phyloP scores from a whole-genome alignment of 37 sponge, comb jelly and placozoan species.

The Spongilla lacustris region DNA sequence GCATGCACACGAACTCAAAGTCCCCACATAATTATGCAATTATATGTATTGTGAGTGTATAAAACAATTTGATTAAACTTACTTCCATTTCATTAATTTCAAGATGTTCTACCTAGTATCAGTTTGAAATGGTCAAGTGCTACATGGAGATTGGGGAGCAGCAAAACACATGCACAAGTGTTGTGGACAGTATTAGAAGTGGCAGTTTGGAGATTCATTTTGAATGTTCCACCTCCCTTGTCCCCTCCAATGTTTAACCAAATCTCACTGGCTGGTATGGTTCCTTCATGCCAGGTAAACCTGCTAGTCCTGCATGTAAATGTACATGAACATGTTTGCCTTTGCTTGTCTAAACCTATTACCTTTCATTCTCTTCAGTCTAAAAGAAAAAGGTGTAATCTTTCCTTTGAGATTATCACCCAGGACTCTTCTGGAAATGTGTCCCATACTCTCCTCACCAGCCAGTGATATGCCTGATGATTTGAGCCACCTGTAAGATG shows the following conservation, averaged over 20 bases:
- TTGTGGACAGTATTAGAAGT: neutral
- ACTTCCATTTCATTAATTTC: too few relatives aligned
- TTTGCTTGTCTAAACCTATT: neutral
- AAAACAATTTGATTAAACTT: too few relatives aligned
- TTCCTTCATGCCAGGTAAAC: constrained; percentile 13
- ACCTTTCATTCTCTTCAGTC: neutral
- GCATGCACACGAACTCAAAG: too few relatives aligned
- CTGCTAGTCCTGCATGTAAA: neutral
- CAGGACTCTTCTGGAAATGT: neutral
- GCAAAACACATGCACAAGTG: neutral
- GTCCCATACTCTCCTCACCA: neutral
- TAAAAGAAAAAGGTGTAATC: neutral
- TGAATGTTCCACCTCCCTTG: neutral
- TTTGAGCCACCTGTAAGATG: neutral
- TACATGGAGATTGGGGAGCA: neutral
- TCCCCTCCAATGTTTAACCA: neutral
- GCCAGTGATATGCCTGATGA: neutral
- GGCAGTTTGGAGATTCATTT: neutral
- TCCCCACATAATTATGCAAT: too few relatives aligned
- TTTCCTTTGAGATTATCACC: neutral
- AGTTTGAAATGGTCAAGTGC: neutral
- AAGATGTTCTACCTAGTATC: neutral
- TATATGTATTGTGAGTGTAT: too few relatives aligned
- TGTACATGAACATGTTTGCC: neutral
- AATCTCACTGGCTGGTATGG: neutral